A percentile compares a stretch with the other conserved stretches of the same genome.
Evolutionary conservation across 2,797 vertebrate species (phyloP).

Genomic region (Acipenser transmontanus): DNA sequence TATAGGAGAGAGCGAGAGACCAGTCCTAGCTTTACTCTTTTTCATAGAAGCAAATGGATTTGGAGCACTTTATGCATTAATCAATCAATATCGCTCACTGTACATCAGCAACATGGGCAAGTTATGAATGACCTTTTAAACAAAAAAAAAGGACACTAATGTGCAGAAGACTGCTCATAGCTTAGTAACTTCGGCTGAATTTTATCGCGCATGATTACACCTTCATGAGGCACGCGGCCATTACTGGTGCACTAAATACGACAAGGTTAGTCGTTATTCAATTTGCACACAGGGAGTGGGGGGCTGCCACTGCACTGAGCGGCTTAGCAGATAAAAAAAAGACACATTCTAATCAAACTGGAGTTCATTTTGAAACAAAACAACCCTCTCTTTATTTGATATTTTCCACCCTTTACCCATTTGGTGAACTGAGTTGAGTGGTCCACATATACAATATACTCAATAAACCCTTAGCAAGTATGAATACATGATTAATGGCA

Average conservation of each 20-base stretch:
- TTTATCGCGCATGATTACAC: slow-evolving; percentile 88
- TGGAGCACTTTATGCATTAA: slow-evolving; percentile 99
- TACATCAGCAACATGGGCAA: slow-evolving; percentile 92
- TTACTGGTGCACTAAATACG: slow-evolving; percentile 69
- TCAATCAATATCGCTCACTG: slow-evolving; percentile 99
- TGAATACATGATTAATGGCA: too few relatives aligned
- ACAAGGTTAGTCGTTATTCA: slow-evolving; percentile 71
- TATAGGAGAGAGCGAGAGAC: slow-evolving; percentile 56
- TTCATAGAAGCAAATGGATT: slow-evolving; percentile 98
- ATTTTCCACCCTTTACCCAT: too few relatives aligned
- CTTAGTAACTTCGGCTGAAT: slow-evolving; percentile 80
- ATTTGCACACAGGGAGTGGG: slow-evolving; percentile 54
- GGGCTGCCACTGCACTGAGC: slow-evolving; percentile 13
- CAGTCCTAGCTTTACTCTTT: slow-evolving; percentile 83
- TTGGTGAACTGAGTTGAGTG: too few relatives aligned
- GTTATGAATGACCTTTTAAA: slow-evolving; percentile 99
- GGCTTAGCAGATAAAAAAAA: slow-evolving; percentile 18
- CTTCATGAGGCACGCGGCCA: slow-evolving; percentile 68
- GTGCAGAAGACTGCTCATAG: slow-evolving; percentile 86
- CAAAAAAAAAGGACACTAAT: slow-evolving; percentile 94
- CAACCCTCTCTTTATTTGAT: too few relatives aligned
- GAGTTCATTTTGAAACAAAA: too few relatives aligned
- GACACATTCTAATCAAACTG: too few relatives aligned
- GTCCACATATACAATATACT: too few relatives aligned
- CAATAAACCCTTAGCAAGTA: too few relatives aligned